A percentile compares a stretch with the other conserved stretches of the same genome.
Conservation (phyloP, 2,113 vertebrate species). For the Corythaeola cristata region DNA sequence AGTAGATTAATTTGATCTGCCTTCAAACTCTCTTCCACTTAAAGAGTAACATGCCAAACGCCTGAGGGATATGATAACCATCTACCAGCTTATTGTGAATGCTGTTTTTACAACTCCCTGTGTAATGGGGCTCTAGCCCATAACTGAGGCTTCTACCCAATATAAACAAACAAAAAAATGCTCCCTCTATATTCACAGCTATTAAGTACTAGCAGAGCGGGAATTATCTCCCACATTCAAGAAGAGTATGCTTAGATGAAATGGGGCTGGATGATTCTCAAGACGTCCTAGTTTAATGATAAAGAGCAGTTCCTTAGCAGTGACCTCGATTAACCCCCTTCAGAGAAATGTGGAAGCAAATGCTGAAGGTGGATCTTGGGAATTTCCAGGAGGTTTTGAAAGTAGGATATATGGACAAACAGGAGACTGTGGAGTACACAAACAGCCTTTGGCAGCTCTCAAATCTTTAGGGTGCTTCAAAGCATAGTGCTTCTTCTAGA, state of each 20-base stretch:
- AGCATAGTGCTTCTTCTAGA: background rate
- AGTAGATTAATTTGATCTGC: background rate
- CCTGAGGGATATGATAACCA: background rate
- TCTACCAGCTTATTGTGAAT: background rate
- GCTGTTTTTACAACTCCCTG: background rate
- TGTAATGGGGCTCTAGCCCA: background rate
- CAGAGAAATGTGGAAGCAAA: background rate
- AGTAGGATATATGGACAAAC: background rate
- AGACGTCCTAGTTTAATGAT: background rate
- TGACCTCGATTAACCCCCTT: background rate
- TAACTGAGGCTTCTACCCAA: background rate
- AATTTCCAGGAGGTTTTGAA: background rate
- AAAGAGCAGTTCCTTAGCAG: background rate
- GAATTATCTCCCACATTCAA: background rate
- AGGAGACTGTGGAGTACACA: background rate
- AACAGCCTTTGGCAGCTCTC: background rate
- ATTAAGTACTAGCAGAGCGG: background rate
- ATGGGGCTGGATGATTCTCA: background rate
- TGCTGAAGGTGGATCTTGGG: background rate
- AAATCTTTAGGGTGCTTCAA: background rate
- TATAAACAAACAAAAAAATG: background rate
- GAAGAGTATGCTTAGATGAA: background rate
- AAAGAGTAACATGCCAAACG: background rate
- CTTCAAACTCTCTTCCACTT: background rate
- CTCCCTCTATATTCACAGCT: background rate